phyloP scores from a whole-genome alignment of 2,113 vertebrate species.

The Caranx ignobilis region DNA sequence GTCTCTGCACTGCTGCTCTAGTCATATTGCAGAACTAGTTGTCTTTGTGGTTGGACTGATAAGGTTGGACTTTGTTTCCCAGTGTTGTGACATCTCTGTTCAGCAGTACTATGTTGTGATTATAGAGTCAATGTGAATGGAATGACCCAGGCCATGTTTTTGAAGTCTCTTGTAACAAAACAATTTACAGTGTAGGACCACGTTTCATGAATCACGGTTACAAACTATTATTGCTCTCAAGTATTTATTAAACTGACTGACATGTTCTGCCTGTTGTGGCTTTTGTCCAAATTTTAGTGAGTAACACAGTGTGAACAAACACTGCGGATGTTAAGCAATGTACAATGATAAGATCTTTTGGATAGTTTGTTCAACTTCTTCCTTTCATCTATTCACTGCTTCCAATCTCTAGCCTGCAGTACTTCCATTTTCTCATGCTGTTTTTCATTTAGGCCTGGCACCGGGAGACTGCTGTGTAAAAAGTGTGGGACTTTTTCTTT shows the following conservation, averaged over 20 bases:
- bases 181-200: conserved; percentile 9
- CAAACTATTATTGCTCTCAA: not conserved
- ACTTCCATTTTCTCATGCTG: conserved; percentile 63
- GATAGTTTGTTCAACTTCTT: conserved; percentile 42
- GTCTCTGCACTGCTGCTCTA: conserved; percentile 22
- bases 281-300: conserved; percentile 39
- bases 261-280: conserved; percentile 20
- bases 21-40: conserved; percentile 11
- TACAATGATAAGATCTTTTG: conserved; percentile 53
- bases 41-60: conserved; percentile 51
- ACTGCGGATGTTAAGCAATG: conserved; percentile 17
- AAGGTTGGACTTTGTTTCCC: conserved; percentile 34
- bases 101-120: conserved; percentile 12
- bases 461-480: conserved; percentile 11
- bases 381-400: conserved; percentile 60
- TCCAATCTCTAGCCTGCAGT: conserved; percentile 52
- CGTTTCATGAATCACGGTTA: conserved; percentile 10
- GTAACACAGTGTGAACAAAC: conserved; percentile 40
- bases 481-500: conserved; percentile 39
- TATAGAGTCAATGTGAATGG: conserved; percentile 15
- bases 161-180: conserved; percentile 22
- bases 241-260: not conserved
- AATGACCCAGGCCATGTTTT: not conserved
- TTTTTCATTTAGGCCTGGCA: conserved; percentile 51
- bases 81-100: conserved; percentile 9